Evolutionary conservation across 2,888 invertebrate genomes (phyloP).

Genomic region (Neuroscelio doddi): DNA sequence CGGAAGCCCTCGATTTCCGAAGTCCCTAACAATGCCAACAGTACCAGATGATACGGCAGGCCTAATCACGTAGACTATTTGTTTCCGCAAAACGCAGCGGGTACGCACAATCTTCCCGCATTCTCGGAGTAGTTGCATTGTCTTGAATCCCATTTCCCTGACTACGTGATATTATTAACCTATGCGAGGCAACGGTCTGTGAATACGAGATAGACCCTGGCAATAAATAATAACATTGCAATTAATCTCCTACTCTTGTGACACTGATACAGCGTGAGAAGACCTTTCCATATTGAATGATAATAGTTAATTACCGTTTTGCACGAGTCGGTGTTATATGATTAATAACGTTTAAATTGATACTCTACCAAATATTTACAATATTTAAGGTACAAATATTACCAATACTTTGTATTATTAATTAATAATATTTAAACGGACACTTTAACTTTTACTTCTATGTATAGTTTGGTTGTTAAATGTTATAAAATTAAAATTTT

Average conservation of each 20-base stretch:
- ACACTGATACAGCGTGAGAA: conserved; percentile 44
- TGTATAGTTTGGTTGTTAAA: no score
- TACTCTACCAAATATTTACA: no score
- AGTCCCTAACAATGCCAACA: conserved; percentile 54
- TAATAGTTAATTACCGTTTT: conserved; percentile 31
- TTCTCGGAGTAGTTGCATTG: conserved; percentile 50
- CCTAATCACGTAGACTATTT: conserved; percentile 55
- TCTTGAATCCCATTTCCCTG: conserved; percentile 48
- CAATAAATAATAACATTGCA: conserved; percentile 58
- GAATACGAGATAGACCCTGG: conserved; percentile 64
- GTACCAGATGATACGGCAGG: conserved; percentile 27
- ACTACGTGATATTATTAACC: conserved; percentile 61
- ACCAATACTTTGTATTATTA: no score
- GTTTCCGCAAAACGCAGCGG: conserved; percentile 58
- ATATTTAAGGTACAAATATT: no score
- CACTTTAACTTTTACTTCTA: no score
- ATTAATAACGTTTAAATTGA: no score
- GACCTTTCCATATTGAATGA: conserved; percentile 33
- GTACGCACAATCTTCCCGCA: conserved; percentile 67
- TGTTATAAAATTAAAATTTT: no score
- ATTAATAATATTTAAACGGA: no score
- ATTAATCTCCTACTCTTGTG: conserved; percentile 55
- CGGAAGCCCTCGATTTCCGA: conserved; percentile 26
- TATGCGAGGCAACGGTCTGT: conserved; percentile 65
- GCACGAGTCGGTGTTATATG: no score